Conservation (phyloP, 1,140 invertebrate genomes). For the Saxidomus purpurata region DNA sequence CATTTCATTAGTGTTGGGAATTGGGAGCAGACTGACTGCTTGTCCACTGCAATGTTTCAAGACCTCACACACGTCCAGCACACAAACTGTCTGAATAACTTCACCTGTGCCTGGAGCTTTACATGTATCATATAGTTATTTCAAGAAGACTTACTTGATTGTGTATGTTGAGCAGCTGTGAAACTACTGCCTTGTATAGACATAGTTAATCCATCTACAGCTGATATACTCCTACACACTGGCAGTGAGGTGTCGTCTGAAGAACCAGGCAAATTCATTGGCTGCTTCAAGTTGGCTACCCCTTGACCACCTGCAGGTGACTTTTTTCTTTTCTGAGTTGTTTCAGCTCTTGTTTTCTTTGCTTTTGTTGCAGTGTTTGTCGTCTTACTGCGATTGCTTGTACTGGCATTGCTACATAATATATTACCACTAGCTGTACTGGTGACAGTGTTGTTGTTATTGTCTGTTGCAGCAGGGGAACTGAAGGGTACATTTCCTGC, state of each 20-base stretch:
- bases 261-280: neutral
- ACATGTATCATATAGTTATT: no score
- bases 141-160: constrained; percentile 30
- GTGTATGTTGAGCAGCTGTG: neutral
- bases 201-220: constrained; percentile 12
- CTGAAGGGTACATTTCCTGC: neutral
- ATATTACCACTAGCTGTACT: neutral
- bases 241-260: neutral
- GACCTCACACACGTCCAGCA: no score
- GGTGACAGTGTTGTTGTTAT: neutral
- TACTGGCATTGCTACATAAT: neutral
- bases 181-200: neutral
- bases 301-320: neutral
- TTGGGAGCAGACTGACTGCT: no score
- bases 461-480: neutral
- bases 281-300: neutral
- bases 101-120: no score
- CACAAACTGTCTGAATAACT: no score
- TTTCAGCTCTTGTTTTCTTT: neutral
- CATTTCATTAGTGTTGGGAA: no score
- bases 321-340: neutral
- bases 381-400: neutral
- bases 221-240: neutral
- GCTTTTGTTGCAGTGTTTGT: neutral
- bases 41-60: no score